Percentiles rank a stretch among this genome's conserved stretches.
phyloP scores from a whole-genome alignment of 2,113 vertebrate species.

The Austrofundulus limnaeus region DNA sequence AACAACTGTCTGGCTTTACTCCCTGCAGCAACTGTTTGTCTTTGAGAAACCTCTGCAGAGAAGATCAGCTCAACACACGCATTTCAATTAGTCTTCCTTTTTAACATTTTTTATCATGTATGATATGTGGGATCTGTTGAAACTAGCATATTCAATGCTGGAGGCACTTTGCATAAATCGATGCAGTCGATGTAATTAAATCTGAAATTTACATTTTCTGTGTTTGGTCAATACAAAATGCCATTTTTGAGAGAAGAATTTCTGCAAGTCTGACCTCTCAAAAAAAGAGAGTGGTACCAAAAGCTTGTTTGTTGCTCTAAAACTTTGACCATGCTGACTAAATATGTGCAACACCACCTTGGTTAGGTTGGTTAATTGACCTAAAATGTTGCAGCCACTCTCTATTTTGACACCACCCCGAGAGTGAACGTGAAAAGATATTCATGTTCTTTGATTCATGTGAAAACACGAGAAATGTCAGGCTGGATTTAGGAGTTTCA shows the following conservation, averaged over 20 bases:
- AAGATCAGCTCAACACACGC: constrained; percentile 21
- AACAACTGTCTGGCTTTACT: constrained; percentile 58
- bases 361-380: constrained; percentile 36
- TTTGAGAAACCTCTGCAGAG: constrained; percentile 18
- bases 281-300: neutral
- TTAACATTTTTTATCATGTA: constrained; percentile 50
- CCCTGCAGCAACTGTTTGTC: constrained; percentile 44
- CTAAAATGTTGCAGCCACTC: constrained; percentile 30
- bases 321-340: constrained; percentile 6
- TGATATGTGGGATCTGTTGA: constrained; percentile 42
- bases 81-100: constrained; percentile 47
- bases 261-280: neutral
- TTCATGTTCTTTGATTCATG: constrained; percentile 36
- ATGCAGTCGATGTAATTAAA: constrained; percentile 62
- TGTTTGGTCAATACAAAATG: constrained; percentile 34
- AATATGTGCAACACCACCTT: constrained; percentile 10
- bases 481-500: constrained; percentile 40
- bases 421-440: constrained; percentile 20
- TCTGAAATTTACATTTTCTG: constrained; percentile 39
- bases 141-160: constrained; percentile 34
- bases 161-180: constrained; percentile 65
- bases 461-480: constrained; percentile 54
- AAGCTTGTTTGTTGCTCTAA: neutral
- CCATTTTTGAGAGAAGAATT: constrained; percentile 11
- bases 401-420: constrained; percentile 19